phyloP scores from a whole-genome alignment of 1,140 invertebrate genomes.

The Calosoma granatense region DNA sequence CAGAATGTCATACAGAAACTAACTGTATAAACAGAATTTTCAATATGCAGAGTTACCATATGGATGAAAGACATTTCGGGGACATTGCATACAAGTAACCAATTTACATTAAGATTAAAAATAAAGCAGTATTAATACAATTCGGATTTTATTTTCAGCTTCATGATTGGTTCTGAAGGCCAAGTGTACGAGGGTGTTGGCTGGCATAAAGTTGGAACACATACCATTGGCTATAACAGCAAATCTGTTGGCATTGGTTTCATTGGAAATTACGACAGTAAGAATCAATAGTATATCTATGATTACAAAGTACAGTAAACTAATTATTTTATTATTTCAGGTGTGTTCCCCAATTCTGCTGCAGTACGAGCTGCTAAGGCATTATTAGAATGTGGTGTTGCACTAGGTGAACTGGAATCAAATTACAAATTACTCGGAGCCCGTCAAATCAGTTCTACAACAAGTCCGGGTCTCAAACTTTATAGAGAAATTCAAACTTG shows the following conservation, averaged over 20 bases:
- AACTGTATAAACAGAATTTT: constrained; percentile 38
- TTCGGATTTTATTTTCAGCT: constrained; percentile 39
- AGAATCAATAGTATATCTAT: constrained; percentile 11
- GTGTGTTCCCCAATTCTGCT: constrained; percentile 40
- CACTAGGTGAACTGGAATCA: constrained; percentile 40
- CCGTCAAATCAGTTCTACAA: constrained; percentile 45
- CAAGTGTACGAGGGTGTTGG: constrained; percentile 65
- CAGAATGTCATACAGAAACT: constrained; percentile 39
- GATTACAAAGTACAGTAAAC: constrained; percentile 9
- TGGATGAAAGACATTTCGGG: constrained; percentile 39
- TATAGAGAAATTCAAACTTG: constrained; percentile 39
- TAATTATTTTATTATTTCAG: constrained; percentile 33
- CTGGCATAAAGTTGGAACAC: constrained; percentile 61
- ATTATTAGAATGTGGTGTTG: constrained; percentile 50
- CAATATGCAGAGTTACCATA: constrained; percentile 48
- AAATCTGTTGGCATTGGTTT: constrained; percentile 46
- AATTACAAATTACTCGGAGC: constrained; percentile 51
- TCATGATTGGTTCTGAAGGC: constrained; percentile 66
- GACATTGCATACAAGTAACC: constrained; percentile 56
- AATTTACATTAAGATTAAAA: constrained; percentile 13
- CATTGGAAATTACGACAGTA: constrained; percentile 40
- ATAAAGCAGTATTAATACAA: constrained; percentile 16
- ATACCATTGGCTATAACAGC: constrained; percentile 52
- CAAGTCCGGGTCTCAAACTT: constrained; percentile 52
- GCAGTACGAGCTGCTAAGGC: constrained; percentile 46